phyloP scores from a whole-genome alignment of 2,113 vertebrate species.

The Ceratotherium simum region DNA sequence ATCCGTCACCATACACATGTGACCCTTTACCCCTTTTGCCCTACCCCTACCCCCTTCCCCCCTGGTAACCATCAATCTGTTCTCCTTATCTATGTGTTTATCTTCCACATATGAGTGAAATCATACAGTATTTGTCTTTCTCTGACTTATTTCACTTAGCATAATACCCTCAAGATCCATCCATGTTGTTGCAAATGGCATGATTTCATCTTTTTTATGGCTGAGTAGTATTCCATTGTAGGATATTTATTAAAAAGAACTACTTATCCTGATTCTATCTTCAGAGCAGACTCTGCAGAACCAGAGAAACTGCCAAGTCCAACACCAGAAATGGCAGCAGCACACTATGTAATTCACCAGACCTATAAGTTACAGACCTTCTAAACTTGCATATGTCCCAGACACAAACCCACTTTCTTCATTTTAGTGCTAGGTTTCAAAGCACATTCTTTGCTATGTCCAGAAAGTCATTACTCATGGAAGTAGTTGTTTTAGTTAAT shows the following conservation, averaged over 20 bases:
- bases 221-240: no score
- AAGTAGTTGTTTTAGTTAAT: neutral
- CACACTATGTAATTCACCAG: neutral
- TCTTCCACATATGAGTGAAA: no score
- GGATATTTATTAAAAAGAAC: neutral
- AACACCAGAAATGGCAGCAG: neutral
- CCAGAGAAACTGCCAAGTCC: neutral
- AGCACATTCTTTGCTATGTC: neutral
- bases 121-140: no score
- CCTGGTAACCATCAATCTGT: no score
- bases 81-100: no score
- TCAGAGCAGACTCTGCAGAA: neutral
- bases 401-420: neutral
- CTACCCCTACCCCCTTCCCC: no score
- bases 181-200: no score
- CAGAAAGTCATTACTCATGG: neutral
- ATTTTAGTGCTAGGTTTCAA: neutral
- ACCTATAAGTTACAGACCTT: neutral
- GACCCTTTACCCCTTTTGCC: no score
- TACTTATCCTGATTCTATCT: neutral
- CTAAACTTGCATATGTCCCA: neutral
- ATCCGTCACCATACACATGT: no score
- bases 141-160: no score
- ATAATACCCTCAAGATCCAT: no score
- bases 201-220: no score